Evolutionary conservation across 64 coral and sea anemone genomes (phyloP).

Genomic region (Montipora capricornis): DNA sequence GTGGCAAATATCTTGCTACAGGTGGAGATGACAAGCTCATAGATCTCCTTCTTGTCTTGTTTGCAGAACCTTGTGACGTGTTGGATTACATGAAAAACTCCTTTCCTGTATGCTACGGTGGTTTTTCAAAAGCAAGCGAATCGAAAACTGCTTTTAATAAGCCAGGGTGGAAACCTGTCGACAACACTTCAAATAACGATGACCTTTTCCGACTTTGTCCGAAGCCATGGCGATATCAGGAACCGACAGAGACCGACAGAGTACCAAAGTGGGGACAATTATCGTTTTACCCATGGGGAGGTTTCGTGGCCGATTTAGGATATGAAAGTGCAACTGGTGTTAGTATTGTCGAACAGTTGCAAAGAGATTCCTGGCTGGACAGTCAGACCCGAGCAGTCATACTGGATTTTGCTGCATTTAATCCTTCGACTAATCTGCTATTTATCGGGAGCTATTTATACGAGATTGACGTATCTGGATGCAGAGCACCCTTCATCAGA

Average conservation of each 20-base stretch:
- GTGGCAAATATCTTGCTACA: too few species aligned
- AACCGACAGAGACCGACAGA: constrained; percentile 1
- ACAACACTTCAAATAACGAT: constrained; percentile 11
- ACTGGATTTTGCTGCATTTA: constrained; percentile 57
- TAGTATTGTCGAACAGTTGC: constrained; percentile 33
- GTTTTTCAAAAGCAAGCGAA: constrained; percentile 55
- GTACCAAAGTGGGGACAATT: constrained; percentile 62
- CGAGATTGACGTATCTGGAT: constrained; percentile 51
- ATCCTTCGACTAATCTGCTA: constrained; percentile 54
- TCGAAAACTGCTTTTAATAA: constrained; percentile 54
- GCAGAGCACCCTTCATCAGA: constrained; percentile 36
- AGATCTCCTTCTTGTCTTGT: not conserved
- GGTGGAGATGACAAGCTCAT: too few species aligned
- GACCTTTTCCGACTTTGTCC: constrained; percentile 73
- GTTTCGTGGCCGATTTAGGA: constrained; percentile 68
- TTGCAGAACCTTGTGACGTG: constrained; percentile 57
- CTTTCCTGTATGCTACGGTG: constrained; percentile 41
- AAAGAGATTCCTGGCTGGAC: constrained; percentile 60
- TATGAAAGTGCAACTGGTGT: constrained; percentile 36
- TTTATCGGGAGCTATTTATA: constrained; percentile 47
- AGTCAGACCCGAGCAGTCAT: constrained; percentile 57
- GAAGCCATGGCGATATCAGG: constrained; percentile 75
- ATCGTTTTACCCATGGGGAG: constrained; percentile 58
- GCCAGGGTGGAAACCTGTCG: constrained; percentile 40
- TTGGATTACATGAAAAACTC: constrained; percentile 13